These are phyloP conservation scores for Pituophis catenifer DNA, from an alignment of 2,113 vertebrate species.

Conservation along the genomic window DNA sequence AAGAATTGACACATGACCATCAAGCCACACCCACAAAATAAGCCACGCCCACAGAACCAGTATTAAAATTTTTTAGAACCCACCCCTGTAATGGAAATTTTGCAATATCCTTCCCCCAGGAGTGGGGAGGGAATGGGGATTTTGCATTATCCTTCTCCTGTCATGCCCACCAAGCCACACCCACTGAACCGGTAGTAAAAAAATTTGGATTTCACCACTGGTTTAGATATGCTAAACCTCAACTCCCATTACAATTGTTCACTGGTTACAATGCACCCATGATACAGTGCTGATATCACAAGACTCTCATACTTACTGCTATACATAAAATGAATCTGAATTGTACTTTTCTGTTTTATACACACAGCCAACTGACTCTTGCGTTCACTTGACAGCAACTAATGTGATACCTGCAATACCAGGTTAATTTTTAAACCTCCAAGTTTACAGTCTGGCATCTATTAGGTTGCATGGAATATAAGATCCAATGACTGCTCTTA, in stretches of 20 bases:
- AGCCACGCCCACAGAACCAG: too few relatives aligned
- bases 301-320: not conserved
- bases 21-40: too few relatives aligned
- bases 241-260: not conserved
- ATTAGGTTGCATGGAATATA: not conserved
- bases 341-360: not conserved
- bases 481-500: not conserved
- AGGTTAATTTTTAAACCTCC: not conserved
- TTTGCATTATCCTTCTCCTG: too few relatives aligned
- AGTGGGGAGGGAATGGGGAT: too few relatives aligned
- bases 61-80: too few relatives aligned
- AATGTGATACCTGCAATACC: not conserved
- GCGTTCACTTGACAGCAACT: not conserved
- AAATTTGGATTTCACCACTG: too few relatives aligned
- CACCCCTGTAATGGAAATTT: too few relatives aligned
- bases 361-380: not conserved
- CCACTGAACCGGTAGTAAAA: too few relatives aligned
- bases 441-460: not conserved
- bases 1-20: too few relatives aligned
- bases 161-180: too few relatives aligned
- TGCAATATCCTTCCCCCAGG: too few relatives aligned
- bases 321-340: not conserved
- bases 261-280: not conserved
- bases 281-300: not conserved
- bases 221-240: not conserved